Evolutionary conservation across 2,888 invertebrate species (phyloP).

Genomic region (Nysson spinosus): DNA sequence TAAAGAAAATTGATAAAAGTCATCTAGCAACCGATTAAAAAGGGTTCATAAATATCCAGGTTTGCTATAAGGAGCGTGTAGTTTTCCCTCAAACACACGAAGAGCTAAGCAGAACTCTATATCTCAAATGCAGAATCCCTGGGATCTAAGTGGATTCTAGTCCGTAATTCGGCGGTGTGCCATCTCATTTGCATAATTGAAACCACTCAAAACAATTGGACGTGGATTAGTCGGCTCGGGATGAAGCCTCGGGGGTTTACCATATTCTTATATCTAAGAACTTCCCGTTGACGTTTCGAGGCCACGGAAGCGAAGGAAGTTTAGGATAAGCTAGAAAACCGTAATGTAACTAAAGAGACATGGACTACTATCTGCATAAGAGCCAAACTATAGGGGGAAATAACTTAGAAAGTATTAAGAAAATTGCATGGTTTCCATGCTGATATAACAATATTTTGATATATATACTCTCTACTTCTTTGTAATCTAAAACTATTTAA

Average conservation of each 20-base stretch:
- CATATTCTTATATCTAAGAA: constrained; percentile 44
- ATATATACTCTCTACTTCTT: too few species aligned
- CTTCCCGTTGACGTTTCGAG: constrained; percentile 23
- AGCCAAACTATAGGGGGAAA: background rate
- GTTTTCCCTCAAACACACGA: background rate
- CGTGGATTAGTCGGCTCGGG: constrained; percentile 56
- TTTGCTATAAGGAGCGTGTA: background rate
- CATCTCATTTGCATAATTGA: constrained; percentile 71
- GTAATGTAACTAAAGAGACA: constrained; percentile 20
- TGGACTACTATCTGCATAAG: constrained; percentile 4
- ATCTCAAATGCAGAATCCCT: constrained; percentile 53
- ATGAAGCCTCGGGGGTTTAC: constrained; percentile 31
- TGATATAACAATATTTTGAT: background rate
- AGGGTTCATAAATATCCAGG: too few species aligned
- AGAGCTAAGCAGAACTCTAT: constrained; percentile 3
- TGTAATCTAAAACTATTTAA: too few species aligned
- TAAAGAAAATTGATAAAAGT: too few species aligned
- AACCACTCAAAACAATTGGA: constrained; percentile 72
- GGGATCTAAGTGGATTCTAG: constrained; percentile 48
- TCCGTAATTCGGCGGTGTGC: constrained; percentile 57
- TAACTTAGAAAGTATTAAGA: background rate
- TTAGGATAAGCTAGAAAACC: constrained; percentile 14
- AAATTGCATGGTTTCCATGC: background rate
- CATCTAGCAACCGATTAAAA: too few species aligned
- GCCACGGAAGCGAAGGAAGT: constrained; percentile 18